A percentile compares a stretch with the other conserved stretches of the same genome.
These are phyloP conservation scores for Amazona vittata DNA, from an alignment of 2,113 vertebrate species.

Conservation along the genomic window DNA sequence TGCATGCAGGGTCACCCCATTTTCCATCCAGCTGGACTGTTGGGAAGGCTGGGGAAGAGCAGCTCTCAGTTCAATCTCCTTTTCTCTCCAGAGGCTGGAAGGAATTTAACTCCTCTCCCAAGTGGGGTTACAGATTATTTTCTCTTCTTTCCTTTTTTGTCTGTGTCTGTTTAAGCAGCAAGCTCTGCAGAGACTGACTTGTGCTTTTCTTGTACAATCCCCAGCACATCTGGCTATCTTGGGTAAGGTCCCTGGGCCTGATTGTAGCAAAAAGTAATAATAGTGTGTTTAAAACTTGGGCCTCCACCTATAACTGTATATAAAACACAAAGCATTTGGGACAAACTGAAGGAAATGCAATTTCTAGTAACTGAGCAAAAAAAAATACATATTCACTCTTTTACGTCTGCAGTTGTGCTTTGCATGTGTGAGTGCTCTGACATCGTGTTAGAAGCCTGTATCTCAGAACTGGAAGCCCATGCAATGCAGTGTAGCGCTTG, in stretches of 20 bases:
- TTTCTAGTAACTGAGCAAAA: background rate
- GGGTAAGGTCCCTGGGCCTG: background rate
- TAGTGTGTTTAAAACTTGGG: background rate
- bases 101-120: background rate
- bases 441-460: background rate
- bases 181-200: background rate
- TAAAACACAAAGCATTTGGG: conserved; percentile 14
- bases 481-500: accelerated
- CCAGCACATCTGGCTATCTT: conserved; percentile 1
- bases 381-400: background rate
- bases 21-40: background rate
- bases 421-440: background rate
- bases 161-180: background rate
- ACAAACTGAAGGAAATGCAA: background rate
- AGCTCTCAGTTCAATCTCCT: background rate
- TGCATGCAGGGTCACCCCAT: background rate
- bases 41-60: background rate
- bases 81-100: background rate
- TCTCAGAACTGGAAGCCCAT: background rate
- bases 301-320: background rate
- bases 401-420: background rate
- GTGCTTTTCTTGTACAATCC: conserved; percentile 35
- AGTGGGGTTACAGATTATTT: background rate
- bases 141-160: background rate
- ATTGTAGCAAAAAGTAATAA: background rate